phyloP scores from a whole-genome alignment of 2,113 vertebrate genomes.

The Phasianus colchicus region DNA sequence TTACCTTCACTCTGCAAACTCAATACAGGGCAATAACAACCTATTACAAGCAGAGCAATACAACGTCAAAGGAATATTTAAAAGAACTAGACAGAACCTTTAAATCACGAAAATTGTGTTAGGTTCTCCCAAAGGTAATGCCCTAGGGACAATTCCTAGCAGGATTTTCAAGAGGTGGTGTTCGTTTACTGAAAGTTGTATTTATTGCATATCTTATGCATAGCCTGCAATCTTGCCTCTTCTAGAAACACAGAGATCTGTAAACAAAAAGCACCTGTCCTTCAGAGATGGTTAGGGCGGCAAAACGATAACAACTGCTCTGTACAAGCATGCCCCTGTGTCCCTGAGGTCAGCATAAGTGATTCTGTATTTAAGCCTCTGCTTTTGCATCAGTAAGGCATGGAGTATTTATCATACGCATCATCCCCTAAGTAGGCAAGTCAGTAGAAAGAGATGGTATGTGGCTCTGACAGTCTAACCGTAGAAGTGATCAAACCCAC shows the following conservation, averaged over 20 bases:
- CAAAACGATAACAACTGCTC: not conserved
- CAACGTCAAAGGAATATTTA: constrained; percentile 86
- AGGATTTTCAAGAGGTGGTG: constrained; percentile 77
- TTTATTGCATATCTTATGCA: constrained; percentile 70
- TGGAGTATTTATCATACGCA: not conserved
- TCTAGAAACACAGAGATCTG: constrained; percentile 38
- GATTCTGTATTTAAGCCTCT: not conserved
- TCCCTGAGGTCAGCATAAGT: not conserved
- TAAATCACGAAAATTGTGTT: constrained; percentile 86
- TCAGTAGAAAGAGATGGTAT: not conserved
- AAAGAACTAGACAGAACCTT: constrained; percentile 87
- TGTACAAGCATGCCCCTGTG: not conserved
- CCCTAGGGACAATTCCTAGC: constrained; percentile 81
- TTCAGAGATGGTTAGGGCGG: not conserved
- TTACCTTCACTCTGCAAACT: constrained; percentile 93
- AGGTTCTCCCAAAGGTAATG: constrained; percentile 80
- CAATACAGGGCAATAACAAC: constrained; percentile 96
- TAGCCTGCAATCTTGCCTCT: constrained; percentile 42
- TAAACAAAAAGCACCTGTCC: constrained; percentile 50
- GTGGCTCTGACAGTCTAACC: not conserved
- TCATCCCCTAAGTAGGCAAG: not conserved
- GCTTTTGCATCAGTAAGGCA: not conserved
- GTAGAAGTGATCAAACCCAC: not conserved
- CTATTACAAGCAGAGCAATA: constrained; percentile 88
- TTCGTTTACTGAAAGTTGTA: constrained; percentile 79